These are phyloP conservation scores for Argopecten irradians DNA, from an alignment of 1,140 invertebrate genomes.

Conservation along the genomic window DNA sequence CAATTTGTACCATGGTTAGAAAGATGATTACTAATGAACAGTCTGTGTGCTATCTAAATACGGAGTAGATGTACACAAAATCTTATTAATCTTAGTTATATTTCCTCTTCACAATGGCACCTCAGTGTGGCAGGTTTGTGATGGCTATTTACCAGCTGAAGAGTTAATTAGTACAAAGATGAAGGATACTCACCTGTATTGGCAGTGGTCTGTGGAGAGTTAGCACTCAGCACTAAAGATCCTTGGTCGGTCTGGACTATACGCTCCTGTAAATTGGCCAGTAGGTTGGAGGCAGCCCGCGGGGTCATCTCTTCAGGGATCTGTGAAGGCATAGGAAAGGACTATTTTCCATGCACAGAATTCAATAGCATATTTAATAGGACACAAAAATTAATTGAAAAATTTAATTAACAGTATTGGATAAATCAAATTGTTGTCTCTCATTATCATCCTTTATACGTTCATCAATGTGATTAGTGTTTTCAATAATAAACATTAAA, in stretches of 20 bases:
- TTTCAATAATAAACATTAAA: too few relatives aligned
- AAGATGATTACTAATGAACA: too few relatives aligned
- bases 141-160: too few relatives aligned
- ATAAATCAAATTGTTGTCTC: too few relatives aligned
- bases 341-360: neutral
- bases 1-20: too few relatives aligned
- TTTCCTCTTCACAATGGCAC: neutral
- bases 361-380: too few relatives aligned
- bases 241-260: constrained; percentile 75
- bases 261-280: constrained; percentile 75
- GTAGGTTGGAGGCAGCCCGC: constrained; percentile 59
- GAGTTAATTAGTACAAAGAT: too few relatives aligned
- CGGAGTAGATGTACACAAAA: neutral
- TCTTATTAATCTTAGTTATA: constrained; percentile 25
- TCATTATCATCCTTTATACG: too few relatives aligned
- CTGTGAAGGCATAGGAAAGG: neutral
- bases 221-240: constrained; percentile 63
- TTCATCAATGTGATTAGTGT: too few relatives aligned
- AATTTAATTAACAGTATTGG: too few relatives aligned
- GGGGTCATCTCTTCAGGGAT: constrained; percentile 23
- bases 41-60: too few relatives aligned
- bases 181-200: constrained; percentile 60
- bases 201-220: constrained; percentile 55
- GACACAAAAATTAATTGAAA: too few relatives aligned
- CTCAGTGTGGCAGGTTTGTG: neutral